Base-by-base conservation (phyloP, 2,113 vertebrate species). In the Cynoglossus semilaevis region DNA sequence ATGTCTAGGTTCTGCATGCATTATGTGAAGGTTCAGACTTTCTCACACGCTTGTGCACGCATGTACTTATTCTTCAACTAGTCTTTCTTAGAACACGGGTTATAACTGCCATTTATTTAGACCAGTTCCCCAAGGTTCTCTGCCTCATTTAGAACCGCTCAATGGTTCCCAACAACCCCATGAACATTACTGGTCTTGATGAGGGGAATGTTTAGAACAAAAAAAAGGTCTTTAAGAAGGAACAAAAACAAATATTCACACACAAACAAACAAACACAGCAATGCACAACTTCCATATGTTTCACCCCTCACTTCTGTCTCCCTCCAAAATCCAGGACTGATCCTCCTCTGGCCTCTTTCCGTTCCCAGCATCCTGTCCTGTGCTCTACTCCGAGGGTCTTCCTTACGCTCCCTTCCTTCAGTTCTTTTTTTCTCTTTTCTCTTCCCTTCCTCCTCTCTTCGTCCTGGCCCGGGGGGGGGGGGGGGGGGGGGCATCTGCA, bases 361-460 rank as follows among this genome's bases (percentile, higher is more conserved):
- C 67, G 46, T 81, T 75, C 61, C 57, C 69, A 72, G 60, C 61
- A 71, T 58, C 58, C 45, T 67, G 22, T 29, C 45, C 15, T 34
- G 22, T 29, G 22, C 37, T 56, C 49, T 40, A 13, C 34, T 59
- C 42, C 14, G 46, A 37, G 45, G 12, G 62, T 40, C 52, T 64
- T 29, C 57, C 54, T 13, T 52, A 2, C 11, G 6, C 60, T 11
- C 74, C n/a, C 61, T 29, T 35, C 49, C 59, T 19, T 9, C 34
- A 40, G 42, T 18, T 1, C n/a, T n/a, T 1, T 51, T 48, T 16
- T n/a, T 9, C 29, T 8, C 51, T 13, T 11, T 2, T 15, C 9
- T 36, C 43, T 9, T 14, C 19, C 22, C 22, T 29, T 14, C 19
- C 37, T 51, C 45, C 12, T 58, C 63, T 61, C 61, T 17, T 34